Base-by-base conservation (phyloP, 2,888 invertebrate species). In the Aphodius sticticus region DNA sequence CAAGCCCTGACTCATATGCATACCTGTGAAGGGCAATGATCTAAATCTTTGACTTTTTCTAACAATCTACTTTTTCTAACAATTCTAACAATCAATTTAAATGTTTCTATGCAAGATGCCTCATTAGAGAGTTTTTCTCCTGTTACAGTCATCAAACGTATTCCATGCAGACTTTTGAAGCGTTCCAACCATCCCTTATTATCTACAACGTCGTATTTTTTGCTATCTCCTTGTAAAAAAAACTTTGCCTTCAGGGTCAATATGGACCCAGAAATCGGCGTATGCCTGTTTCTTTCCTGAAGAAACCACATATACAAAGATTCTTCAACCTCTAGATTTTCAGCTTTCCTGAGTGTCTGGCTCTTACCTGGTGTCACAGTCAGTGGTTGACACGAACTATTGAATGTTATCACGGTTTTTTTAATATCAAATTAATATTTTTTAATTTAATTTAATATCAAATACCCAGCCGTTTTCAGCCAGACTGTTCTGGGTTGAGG, bases 301-400 rank as follows among this genome's bases (percentile, higher is more conserved):
- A 83, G 76, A 82, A 83, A 82, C 82, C 83, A 84, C 77, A 76
- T 81, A 77, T 82, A 83, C 16, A 84, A 79, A 71, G 81, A 80
- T 79, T 84, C 77, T 81, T 83, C 83, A 14, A 83, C 81, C 74
- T 81, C 81, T 69, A 81, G 80, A 80, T 82, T 77, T 81, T 82
- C 81, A 78, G 77, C 80, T 76, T 74, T 78, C 76, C 78, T 81
- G 9, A 81, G 74, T 15, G 79, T 81, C 36, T 79, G 70, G 70
- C 81, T 80, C 26, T 74, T 81, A 14, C 80, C 79, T 26, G 79
- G 77, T 15, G n/a, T 80, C 82, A 76, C 74, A 72, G 35, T 79
- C 78, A 36, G 80, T 79, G 75, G 79, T 71, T 79, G 80, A 77
- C 37, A 80, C 80, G 71, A 72, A 79, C 37, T 77, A 78, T 77